These are phyloP conservation scores for Loris lydekkerianus DNA, from an alignment of 2,797 vertebrate genomes.

Conservation along the genomic window DNA sequence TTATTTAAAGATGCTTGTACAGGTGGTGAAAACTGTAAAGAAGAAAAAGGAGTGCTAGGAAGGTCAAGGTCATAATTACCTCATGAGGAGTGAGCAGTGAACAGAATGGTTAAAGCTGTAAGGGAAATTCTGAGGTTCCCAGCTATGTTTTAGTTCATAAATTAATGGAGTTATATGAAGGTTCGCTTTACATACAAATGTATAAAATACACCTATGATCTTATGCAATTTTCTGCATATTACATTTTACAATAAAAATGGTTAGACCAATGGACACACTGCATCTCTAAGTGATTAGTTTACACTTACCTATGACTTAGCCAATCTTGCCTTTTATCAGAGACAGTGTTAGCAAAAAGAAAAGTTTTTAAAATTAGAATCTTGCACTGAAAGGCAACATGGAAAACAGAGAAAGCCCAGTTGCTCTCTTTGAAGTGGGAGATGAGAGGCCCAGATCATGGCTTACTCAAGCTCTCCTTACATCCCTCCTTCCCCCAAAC, in stretches of 20 bases:
- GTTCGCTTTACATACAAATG: neutral
- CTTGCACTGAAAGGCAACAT: neutral
- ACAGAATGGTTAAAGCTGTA: neutral
- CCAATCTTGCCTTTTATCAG: constrained; percentile 32
- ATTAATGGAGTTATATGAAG: neutral
- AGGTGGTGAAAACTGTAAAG: neutral
- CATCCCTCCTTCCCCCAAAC: neutral
- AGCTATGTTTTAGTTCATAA: neutral
- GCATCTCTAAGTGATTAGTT: constrained; percentile 2
- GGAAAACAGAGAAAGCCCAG: neutral
- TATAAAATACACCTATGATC: constrained; percentile 6
- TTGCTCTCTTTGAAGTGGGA: neutral
- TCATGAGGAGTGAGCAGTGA: neutral
- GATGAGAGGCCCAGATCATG: neutral
- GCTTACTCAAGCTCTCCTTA: neutral
- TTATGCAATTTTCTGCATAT: neutral
- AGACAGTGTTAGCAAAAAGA: constrained; percentile 38
- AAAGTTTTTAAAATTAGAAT: constrained; percentile 34
- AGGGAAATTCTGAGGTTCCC: neutral
- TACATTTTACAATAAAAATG: constrained; percentile 26
- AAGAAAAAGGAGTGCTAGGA: neutral
- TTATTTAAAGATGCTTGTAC: neutral
- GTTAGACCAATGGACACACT: neutral
- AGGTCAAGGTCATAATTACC: neutral
- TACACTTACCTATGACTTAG: neutral